Evolutionary conservation across 2,888 invertebrate species (phyloP).

Genomic region (Cerastis rubricosa): DNA sequence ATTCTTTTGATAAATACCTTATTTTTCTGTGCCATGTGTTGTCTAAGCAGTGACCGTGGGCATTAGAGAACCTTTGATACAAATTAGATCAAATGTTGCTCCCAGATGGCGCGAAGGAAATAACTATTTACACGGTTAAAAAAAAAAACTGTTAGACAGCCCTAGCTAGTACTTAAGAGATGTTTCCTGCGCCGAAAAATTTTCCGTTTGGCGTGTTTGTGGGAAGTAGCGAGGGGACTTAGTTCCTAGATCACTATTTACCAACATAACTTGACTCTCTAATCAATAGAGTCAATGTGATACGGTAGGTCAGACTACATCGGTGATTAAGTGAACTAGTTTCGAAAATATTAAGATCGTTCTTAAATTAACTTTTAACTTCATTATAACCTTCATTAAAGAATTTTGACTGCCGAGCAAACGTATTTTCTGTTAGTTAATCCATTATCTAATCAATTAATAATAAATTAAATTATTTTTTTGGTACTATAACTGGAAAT

Average conservation of each 20-base stretch:
- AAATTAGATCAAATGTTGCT: background rate
- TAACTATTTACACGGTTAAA: background rate
- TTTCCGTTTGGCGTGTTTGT: conserved; percentile 35
- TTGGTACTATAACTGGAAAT: background rate
- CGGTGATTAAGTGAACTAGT: conserved; percentile 45
- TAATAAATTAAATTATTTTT: no score
- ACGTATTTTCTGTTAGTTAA: background rate
- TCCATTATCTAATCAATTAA: conserved; percentile 5
- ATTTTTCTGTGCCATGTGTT: conserved; percentile 14
- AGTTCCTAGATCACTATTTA: conserved; percentile 19
- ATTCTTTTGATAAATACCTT: conserved; percentile 46
- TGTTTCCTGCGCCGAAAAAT: conserved; percentile 50
- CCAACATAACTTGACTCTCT: conserved; percentile 9
- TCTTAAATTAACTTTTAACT: conserved; percentile 24
- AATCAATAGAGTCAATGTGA: conserved; percentile 3
- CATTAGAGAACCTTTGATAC: background rate
- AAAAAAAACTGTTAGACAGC: no score
- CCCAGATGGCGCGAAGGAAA: background rate
- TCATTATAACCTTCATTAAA: conserved; percentile 9
- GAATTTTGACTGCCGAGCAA: background rate
- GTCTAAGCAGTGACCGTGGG: background rate
- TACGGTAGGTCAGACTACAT: conserved; percentile 16
- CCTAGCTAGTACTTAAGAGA: conserved; percentile 40
- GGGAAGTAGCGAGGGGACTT: conserved; percentile 4
- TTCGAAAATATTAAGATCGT: conserved; percentile 32